Base-by-base conservation (phyloP, 2,113 vertebrate genomes). In the Notothenia coriiceps region DNA sequence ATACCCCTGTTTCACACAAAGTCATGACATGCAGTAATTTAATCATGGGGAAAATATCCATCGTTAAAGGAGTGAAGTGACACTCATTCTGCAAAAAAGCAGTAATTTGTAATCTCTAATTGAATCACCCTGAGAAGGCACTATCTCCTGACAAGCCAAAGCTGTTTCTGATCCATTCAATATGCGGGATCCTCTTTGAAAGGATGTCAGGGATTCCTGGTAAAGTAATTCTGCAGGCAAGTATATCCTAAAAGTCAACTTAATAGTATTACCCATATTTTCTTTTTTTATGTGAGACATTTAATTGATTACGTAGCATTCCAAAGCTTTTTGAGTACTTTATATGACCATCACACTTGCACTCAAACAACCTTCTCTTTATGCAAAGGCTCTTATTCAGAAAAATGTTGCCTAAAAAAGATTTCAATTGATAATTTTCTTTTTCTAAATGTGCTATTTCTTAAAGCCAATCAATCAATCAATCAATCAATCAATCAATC, bases 81-180 rank as follows among this genome's bases (percentile, higher is more conserved):
- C 76, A 83, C 65, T 65, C 66, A 69, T 75, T 88, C 29, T 33
- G 75, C 44, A 33, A 54, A 63, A 52, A 74, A 86, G 68, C 13
- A 4, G 72, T 68, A 87, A 69, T 84, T 89, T 88, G 72, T 76
- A 79, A 84, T 75, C 79, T 77, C 67, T 89, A 91, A 92, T 93
- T 92, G 88, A 87, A 91, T 82, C 82, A 88, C 57, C 59, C 35
- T 68, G 81, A 83, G 74, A 82, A 72, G 78, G 46, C 46, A 43
- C 35, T 56, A 64, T 86, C 85, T 85, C 79, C 46, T 35, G 70
- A 79, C 79, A 64, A 84, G 80, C 60, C 46, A 55, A 74, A 79
- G 77, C 74, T 40, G 50, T 56, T 65, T 88, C 66, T 76, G 73
- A 89, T 86, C 79, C 71, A 79, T 88, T 85, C 79, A 86, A 33